These are phyloP conservation scores for Cyprinodon variegatus DNA, from an alignment of 2,113 vertebrate genomes.

Conservation along the genomic window DNA sequence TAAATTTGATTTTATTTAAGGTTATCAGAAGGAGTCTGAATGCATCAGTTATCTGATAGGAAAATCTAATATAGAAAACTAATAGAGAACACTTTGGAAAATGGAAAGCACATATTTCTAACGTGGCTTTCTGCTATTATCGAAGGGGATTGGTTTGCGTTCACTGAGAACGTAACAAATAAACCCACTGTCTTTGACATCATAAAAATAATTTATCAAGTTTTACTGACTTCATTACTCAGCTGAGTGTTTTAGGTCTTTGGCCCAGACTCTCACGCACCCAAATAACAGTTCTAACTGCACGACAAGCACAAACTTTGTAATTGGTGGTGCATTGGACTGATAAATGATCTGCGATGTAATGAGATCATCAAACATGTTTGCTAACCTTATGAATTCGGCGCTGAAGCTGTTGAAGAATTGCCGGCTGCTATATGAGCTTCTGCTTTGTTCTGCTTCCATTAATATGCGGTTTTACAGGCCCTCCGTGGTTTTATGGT, in stretches of 20 bases:
- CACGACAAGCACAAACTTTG: background rate
- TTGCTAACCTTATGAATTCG: background rate
- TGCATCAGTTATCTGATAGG: background rate
- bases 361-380: background rate
- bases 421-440: background rate
- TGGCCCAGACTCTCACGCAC: background rate
- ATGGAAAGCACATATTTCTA: too few species aligned
- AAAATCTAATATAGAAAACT: background rate
- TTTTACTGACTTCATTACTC: slow-evolving; percentile 4
- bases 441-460: background rate
- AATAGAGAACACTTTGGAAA: too few species aligned
- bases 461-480: background rate
- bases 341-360: background rate
- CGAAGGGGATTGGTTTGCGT: background rate
- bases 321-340: background rate
- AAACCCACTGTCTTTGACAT: background rate
- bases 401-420: background rate
- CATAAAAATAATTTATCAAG: slow-evolving; percentile 2
- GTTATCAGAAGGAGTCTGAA: background rate
- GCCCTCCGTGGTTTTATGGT: too few species aligned
- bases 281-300: background rate
- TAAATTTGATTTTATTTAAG: background rate
- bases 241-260: slow-evolving; percentile 2
- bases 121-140: background rate
- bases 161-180: background rate